Base-by-base conservation (phyloP, 2,113 vertebrate species). In the Fregetta grallaria region DNA sequence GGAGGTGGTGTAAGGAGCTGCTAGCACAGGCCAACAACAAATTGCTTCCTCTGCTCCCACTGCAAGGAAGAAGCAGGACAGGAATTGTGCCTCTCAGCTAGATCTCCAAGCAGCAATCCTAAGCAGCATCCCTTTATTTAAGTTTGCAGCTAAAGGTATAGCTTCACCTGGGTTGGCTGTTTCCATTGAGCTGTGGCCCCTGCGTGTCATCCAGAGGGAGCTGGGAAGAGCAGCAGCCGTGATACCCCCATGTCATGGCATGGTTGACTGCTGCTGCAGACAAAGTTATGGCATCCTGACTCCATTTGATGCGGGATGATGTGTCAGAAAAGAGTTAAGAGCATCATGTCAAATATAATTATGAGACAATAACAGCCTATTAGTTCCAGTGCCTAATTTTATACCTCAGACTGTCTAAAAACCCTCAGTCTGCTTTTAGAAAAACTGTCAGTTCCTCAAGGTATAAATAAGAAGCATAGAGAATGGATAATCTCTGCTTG, bases 321-420 rank as follows among this genome's bases (percentile, higher is more conserved):
- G 49, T 45, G 88, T 82, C 71, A 79, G 91, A 79, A 86, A 86
- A 94, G 58, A 94, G 70, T 95, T 95, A 75, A 92, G 70, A 94
- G 94, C 94, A 89, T 97, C 92, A 68, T 92, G 94, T 97, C 94
- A 97, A 93, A 94, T 88, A 94, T 95, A 95, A 97, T 97, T 97
- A 97, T 61, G 85, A 97, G 94, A 97, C 97, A 97, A 97, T 96
- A 97, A 91, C 91, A 95, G 89, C 86, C 87, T 89, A 96, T 97
- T 97, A 96, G 96, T 96, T 97, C 94, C 94, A 94, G 87, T 88
- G 95, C 91, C 94, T 97, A 97, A 97, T 97, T 97, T 97, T 97
- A 97, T 96, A 95, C 91, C 89, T 84, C 90, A 94, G 88, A 88
- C 89, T 91, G 77, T 62, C 90, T 95, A 77, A 91, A 97, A 92